These are phyloP conservation scores for Anadara kagoshimensis DNA, from an alignment of 1,140 invertebrate species.

Conservation along the genomic window DNA sequence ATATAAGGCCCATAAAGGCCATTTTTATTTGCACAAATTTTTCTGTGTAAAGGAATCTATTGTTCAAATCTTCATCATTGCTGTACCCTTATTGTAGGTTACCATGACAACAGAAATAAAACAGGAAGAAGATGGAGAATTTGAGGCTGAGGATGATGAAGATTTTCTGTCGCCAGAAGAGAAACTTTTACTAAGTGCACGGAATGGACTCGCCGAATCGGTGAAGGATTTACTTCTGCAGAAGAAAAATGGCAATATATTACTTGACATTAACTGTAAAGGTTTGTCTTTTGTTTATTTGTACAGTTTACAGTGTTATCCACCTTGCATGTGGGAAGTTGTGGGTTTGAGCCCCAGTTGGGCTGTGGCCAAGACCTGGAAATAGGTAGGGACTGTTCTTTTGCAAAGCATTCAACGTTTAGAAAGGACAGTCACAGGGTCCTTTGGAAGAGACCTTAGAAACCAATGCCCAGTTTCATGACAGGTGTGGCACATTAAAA, in stretches of 20 bases:
- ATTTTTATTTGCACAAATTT: too few relatives aligned
- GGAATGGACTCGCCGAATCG: constrained; percentile 69
- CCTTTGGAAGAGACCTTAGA: neutral
- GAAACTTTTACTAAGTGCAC: constrained; percentile 51
- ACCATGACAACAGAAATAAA: too few relatives aligned
- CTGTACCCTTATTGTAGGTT: too few relatives aligned
- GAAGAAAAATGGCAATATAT: constrained; percentile 57
- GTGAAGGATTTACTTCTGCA: constrained; percentile 66
- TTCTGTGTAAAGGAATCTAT: too few relatives aligned
- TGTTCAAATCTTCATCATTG: too few relatives aligned
- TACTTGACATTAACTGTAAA: constrained; percentile 75
- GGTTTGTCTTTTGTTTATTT: constrained; percentile 56
- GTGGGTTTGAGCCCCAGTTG: neutral
- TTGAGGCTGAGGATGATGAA: constrained; percentile 1
- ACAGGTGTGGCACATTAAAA: too few relatives aligned
- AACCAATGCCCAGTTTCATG: too few relatives aligned
- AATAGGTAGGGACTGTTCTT: neutral
- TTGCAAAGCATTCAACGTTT: neutral
- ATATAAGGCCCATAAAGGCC: too few relatives aligned
- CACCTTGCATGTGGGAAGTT: too few relatives aligned
- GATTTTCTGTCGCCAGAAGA: constrained; percentile 40
- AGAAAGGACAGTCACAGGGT: neutral
- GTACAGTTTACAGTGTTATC: too few relatives aligned
- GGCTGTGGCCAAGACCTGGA: neutral
- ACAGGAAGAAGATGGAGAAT: neutral